Base-by-base conservation (phyloP, 2,797 vertebrate genomes). In the Eleutherodactylus coqui region DNA sequence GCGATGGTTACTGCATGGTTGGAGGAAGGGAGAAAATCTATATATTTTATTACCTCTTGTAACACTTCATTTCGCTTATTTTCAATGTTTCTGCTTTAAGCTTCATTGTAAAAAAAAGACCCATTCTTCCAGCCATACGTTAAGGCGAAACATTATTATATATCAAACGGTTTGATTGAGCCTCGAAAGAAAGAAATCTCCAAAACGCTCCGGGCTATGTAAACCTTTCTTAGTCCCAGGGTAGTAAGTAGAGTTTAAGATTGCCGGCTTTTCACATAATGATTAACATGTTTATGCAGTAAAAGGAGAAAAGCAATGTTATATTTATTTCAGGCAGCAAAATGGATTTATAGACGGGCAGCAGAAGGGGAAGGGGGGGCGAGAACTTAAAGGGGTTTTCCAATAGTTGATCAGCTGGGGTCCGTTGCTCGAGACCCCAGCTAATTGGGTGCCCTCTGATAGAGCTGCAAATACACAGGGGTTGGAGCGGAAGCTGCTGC, bases 241-340 rank as follows among this genome's bases (percentile, higher is more conserved):
- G 45, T 75, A 84, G 79, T 84, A 60, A 79, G 53, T 64, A 38
- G 82, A 75, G 69, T 79, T 87, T 84, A 83, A 83, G 82, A 75
- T 84, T 84, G 72, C 82, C 53, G 41, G 41, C 76, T 75, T 87
- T 80, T 84, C 82, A 80, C 53, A 81, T 67, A 84, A 75, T 80
- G 86, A 87, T 87, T 87, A 87, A 69, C 86, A 84, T 84, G 82
- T 75, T 34, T n/a, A 76, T 19, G 13, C 82, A 55, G 86, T 53
- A 81, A 69, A 77, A 32, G 55, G 76, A 80, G 70, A 81, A 84
- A 84, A n/a, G 53, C 45, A 84, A 53, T 80, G 86, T 75, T 87
- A 67, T 84, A 81, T 87, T 76, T 84, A 87, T 84, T 84, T 84
- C 69, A 75, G 45, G 60, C 43, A 73, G 77, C 55, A 76, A 84